These are phyloP conservation scores for Syngnathus rostellatus DNA, from an alignment of 2,797 vertebrate species.

Conservation along the genomic window DNA sequence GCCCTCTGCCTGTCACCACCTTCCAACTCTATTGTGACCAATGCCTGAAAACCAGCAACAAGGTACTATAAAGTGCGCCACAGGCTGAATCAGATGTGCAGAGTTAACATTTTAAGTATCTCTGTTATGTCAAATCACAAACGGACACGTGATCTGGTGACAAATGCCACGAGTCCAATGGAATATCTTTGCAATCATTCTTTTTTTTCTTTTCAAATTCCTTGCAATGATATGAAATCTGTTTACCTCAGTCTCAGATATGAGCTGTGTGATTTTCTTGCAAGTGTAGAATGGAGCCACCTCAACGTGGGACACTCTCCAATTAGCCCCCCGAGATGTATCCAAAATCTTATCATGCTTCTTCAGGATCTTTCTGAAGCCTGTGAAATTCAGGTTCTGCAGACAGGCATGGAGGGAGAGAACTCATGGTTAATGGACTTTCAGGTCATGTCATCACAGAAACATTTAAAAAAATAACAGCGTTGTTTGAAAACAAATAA, in stretches of 20 bases:
- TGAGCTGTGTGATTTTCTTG: constrained; percentile 98
- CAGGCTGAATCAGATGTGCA: too few species aligned
- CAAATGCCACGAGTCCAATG: not conserved
- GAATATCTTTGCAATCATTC: not conserved
- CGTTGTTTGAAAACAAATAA: not conserved
- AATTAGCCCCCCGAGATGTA: constrained; percentile 85
- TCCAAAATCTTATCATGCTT: constrained; percentile 99
- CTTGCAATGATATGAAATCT: not conserved
- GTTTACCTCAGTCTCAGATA: constrained; percentile 93
- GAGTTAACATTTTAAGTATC: too few species aligned
- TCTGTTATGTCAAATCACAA: too few species aligned
- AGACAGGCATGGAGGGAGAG: constrained; percentile 2
- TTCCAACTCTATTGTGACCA: constrained; percentile 95
- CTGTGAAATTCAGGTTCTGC: constrained; percentile 98
- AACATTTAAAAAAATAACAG: not conserved
- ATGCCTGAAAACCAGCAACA: constrained; percentile 61
- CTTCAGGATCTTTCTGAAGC: constrained; percentile 98
- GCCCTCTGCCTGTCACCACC: constrained; percentile 95
- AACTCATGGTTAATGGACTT: constrained; percentile 9
- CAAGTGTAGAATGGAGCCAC: constrained; percentile 97
- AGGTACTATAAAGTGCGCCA: not conserved
- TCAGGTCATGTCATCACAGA: not conserved
- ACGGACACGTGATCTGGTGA: too few species aligned
- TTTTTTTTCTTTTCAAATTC: too few species aligned
- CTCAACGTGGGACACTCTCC: constrained; percentile 93